Evolutionary conservation across 2,888 invertebrate species (phyloP).

Genomic region (Ormyrus rosae): DNA sequence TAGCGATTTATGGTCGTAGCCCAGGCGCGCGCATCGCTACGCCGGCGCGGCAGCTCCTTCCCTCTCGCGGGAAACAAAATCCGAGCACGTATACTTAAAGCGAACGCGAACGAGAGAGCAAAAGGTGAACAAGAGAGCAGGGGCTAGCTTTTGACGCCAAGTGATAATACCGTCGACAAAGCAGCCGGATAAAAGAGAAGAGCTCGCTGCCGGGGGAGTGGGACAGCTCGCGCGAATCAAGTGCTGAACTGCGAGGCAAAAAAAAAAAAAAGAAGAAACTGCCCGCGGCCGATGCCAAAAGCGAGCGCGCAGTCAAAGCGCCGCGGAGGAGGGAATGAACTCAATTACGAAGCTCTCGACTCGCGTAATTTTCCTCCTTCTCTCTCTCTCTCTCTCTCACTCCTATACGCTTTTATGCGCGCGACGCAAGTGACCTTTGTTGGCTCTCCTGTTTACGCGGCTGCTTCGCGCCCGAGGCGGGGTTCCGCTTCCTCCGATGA

Average conservation of each 20-base stretch:
- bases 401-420: too few relatives aligned
- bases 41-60: too few relatives aligned
- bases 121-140: not conserved
- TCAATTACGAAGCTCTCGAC: not conserved
- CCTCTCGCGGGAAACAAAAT: not conserved
- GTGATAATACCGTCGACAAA: not conserved
- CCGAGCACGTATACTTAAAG: not conserved
- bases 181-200: constrained; percentile 5
- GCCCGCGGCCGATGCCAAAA: not conserved
- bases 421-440: too few relatives aligned
- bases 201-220: too few relatives aligned
- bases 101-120: not conserved
- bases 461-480: too few relatives aligned
- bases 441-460: too few relatives aligned
- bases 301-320: not conserved
- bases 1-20: constrained; percentile 11
- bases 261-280: not conserved
- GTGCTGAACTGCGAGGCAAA: too few relatives aligned
- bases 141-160: too few relatives aligned
- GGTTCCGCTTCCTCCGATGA: too few relatives aligned
- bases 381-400: too few relatives aligned
- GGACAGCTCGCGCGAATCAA: not conserved
- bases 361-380: not conserved
- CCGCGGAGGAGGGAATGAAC: not conserved
- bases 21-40: too few relatives aligned